These are phyloP conservation scores for Nipponacmea schrenckii DNA, from an alignment of 2,888 invertebrate species.

Conservation along the genomic window DNA sequence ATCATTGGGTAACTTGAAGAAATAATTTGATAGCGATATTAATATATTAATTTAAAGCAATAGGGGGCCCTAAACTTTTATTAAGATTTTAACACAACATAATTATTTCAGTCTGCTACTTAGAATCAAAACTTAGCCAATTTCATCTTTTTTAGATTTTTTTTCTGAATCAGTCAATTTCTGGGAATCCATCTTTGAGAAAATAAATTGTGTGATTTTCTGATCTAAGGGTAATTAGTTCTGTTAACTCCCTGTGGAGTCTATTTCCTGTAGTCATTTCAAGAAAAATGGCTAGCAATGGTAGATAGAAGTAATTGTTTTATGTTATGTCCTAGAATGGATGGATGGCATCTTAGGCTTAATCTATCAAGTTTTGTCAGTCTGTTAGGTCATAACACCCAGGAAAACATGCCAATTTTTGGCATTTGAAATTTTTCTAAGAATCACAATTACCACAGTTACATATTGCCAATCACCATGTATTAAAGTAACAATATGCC, in stretches of 20 bases:
- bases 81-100: too few species aligned
- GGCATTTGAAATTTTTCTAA: neutral
- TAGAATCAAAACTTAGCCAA: too few species aligned
- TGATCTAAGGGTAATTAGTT: slow-evolving; percentile 13
- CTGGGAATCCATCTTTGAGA: too few species aligned
- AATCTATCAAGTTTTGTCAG: neutral
- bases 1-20: neutral
- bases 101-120: too few species aligned
- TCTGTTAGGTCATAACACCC: neutral
- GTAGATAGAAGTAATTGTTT: neutral
- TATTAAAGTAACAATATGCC: too few species aligned
- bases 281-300: neutral
- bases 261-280: slow-evolving; percentile 10
- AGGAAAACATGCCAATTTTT: neutral
- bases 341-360: neutral
- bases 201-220: neutral
- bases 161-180: too few species aligned
- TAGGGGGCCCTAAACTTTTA: neutral
- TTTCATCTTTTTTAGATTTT: too few species aligned
- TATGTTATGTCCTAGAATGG: neutral
- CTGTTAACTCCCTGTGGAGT: slow-evolving; percentile 19
- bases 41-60: too few species aligned
- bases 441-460: too few species aligned
- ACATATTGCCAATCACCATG: too few species aligned
- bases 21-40: neutral